Conservation (phyloP, 2,797 vertebrate genomes). For the Brachyalestes nurse region DNA sequence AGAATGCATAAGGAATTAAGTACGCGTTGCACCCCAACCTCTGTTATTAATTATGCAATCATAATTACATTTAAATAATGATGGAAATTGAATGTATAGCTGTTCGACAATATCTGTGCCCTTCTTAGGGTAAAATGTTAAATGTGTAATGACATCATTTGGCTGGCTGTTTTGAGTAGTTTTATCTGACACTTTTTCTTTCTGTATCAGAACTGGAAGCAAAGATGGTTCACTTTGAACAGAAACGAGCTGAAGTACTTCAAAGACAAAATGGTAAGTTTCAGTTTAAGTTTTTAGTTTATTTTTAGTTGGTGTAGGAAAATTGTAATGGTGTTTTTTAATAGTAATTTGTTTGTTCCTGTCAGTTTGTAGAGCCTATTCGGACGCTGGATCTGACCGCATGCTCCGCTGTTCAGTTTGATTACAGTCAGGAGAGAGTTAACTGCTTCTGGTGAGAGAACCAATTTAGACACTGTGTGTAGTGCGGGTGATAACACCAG, state of each 20-base stretch:
- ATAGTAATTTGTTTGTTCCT: conserved; percentile 28
- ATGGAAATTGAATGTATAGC: too few species aligned
- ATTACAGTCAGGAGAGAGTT: conserved; percentile 93
- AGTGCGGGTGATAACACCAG: background rate
- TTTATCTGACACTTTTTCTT: conserved; percentile 8
- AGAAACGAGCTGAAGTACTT: conserved; percentile 96
- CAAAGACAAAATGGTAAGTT: conserved; percentile 92
- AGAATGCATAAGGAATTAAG: too few species aligned
- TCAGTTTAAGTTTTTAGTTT: background rate
- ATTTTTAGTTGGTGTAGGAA: background rate
- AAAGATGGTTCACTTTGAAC: conserved; percentile 93
- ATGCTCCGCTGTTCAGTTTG: conserved; percentile 95
- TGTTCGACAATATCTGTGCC: too few species aligned
- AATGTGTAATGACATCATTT: background rate
- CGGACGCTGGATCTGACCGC: conserved; percentile 87
- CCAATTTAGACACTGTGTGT: background rate
- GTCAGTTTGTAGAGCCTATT: conserved; percentile 89
- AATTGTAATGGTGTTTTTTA: too few species aligned
- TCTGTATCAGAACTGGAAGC: conserved; percentile 90
- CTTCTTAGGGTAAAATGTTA: too few species aligned
- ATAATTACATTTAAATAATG: background rate
- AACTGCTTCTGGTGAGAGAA: conserved; percentile 95
- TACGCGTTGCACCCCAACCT: too few species aligned
- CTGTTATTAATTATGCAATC: background rate
- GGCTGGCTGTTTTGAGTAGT: background rate